Base-by-base conservation (phyloP, 1,140 invertebrate species). In the Onthophagus taurus region DNA sequence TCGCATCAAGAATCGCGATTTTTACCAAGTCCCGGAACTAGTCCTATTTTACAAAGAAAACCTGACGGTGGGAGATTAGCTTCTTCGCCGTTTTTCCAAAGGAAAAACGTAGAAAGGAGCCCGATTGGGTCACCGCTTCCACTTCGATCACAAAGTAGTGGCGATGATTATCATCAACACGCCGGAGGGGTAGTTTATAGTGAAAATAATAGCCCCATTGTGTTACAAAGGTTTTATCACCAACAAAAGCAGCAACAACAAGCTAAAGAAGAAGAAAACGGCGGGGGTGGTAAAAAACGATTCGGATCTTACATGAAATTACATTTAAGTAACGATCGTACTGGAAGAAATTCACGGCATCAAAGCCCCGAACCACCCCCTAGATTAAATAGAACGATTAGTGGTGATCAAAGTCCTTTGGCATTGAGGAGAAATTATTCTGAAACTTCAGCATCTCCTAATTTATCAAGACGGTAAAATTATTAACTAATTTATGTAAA, bases 221-320 rank as follows among this genome's bases (percentile, higher is more conserved):
- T 77, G 11, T 59, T 77, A 38, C 76, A 78, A 55, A 60, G 75
- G 53, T 77, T 76, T 58, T 73, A 74, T 55, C 74, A 78, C 57
- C 76, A 78, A 53, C 76, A 72, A 50, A 72, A 74, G 42, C 75
- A 77, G 57, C 62, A 72, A 47, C 64, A 65, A 43, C 24, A 63
- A 42, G 47, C 53, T 5, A 60, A 58, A 42, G 61, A 64, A 47
- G 60, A 55, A 8, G 61, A 63, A 45, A 60, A 64, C n/a, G 48
- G 49, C 54, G 21, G 55, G 51, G 14, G 35, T 59, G 68, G 67
- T 41, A 71, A 75, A 52, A 75, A 74, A 52, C 76, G 82, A 54
- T 82, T 85, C 64, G 77, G 81, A 54, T 81, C 81, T 46, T 85
- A 85, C 67, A 77, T 86, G 52, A 83, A 84, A 69, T 75, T 78